Conservation (phyloP, 2,113 vertebrate genomes). For the Aphyosemion australe region DNA sequence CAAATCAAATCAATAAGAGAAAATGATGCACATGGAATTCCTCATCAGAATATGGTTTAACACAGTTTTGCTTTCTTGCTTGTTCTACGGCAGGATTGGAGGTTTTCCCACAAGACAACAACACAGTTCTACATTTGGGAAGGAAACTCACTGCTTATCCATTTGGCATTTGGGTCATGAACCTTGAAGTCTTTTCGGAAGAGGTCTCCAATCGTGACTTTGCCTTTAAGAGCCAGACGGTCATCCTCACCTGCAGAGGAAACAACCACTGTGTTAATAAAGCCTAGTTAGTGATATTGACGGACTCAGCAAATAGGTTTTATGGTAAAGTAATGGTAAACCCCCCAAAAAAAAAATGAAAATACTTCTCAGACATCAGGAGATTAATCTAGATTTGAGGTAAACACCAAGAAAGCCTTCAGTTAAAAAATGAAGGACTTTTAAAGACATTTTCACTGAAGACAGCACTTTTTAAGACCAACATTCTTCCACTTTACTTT, state of each 20-base stretch:
- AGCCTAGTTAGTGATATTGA: too few relatives aligned
- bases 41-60: too few relatives aligned
- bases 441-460: too few relatives aligned
- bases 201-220: conserved; percentile 89
- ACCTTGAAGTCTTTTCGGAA: conserved; percentile 90
- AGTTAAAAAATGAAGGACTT: too few relatives aligned
- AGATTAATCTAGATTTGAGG: too few relatives aligned
- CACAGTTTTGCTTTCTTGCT: neutral
- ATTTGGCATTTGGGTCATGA: conserved; percentile 90
- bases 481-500: neutral
- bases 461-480: too few relatives aligned
- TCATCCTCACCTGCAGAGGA: conserved; percentile 87
- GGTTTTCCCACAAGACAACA: neutral
- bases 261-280: neutral
- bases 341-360: too few relatives aligned
- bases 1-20: too few relatives aligned
- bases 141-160: conserved; percentile 90
- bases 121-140: neutral
- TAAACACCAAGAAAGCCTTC: too few relatives aligned
- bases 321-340: too few relatives aligned
- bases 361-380: too few relatives aligned
- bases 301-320: too few relatives aligned
- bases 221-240: conserved; percentile 89
- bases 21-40: neutral
- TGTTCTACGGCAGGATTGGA: neutral